Evolutionary conservation across 2,113 vertebrate genomes (phyloP), one percentile per base, ranked within the genome.

Genomic region (Thunnus thynnus): DNA sequence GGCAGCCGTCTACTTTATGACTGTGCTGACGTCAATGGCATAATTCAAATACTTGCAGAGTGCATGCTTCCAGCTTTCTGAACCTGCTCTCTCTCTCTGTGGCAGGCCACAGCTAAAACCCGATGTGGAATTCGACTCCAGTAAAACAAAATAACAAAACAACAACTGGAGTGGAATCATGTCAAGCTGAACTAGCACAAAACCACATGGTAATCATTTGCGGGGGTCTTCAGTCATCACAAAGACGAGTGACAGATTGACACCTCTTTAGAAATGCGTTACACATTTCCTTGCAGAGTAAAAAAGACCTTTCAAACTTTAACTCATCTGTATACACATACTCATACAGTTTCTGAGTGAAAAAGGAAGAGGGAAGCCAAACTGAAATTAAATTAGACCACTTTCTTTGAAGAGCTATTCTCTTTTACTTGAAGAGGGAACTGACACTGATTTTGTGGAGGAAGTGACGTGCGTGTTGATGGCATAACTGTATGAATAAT

Each of bases 1-100:
- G 96, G 96, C 96, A 94, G 96, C 95, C 94, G 89, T 98, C 97
- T 98, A 96, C 97, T 99, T 99, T 97, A 99, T 98, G 97, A 96
- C 96, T 96, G 95, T 96, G 97, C 97, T 99, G 98, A 99, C 98
- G 98, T 99, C 97, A 99, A 99, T 97, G 95, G 97, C 97, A 99
- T 98, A 98, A 98, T 97, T 99, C 97, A 97, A 97, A 99, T 99
- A 98, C 95, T 98, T 98, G 96, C 95, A 96, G 96, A 95, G 96
- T 94, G 96, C 96, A 95, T 87, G 96, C 96, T 96, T 96, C 96
- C 97, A 97, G 96, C 95, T 97, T 95, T 95, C 95, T 86, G 88
- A 94, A 86, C 90, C 93, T 95, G 92, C 87, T 94, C 80, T 75
- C 80, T 79, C 82, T 80, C 67, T 76, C 85, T 85, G 94, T 86